Base-by-base conservation (phyloP, 92 coral and sea anemone species). In the Heteractis magnifica region DNA sequence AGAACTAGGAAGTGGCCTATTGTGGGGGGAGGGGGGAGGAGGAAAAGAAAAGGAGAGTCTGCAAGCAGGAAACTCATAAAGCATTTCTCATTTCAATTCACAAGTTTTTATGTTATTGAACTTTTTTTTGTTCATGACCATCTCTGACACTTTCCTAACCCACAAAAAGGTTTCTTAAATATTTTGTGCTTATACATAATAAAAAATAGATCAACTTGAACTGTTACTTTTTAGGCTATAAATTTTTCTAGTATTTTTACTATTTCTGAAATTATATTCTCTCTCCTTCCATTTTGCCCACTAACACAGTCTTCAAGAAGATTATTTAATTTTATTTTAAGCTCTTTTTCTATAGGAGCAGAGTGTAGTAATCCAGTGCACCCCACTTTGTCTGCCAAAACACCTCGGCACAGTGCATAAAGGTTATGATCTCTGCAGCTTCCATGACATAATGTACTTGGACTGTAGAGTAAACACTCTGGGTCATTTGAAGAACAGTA, bases 401-500 rank as follows among this genome's bases (percentile, higher is more conserved):
- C 65, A 75, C 93, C 92, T 49, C 91, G 90, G 78, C 98, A 95
- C 41, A 95, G 84, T 9, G 92, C 97, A 51, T 93, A 90, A 56
- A 89, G 93, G 74, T 95, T 95, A 59, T 93, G 95, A 85, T 95
- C 98, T 52, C 93, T 84, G 23, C 87, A 81, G 9, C 74, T 56
- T 10, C 98, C 98, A 51, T 81, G 44, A 79, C 98, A 95, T 49
- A 95, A 82, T 12, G 93, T 94, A n/a, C 55, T 77, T 4, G 97
- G 98, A 59, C 72, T 71, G 78, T 83, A 89, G 11, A 89, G 74
- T 83, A 93, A 65, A 71, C 98, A 95, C 13, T 91, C 81, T 9
- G 87, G 82, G 55, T 90, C 83, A 60, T 81, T 55, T 76, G 58
- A 20, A 76, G 60, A 52, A 41, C 79, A 76, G 59, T 76, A 16